Evolutionary conservation across 2,888 invertebrate genomes (phyloP).

Genomic region (Dynastes grantii): DNA sequence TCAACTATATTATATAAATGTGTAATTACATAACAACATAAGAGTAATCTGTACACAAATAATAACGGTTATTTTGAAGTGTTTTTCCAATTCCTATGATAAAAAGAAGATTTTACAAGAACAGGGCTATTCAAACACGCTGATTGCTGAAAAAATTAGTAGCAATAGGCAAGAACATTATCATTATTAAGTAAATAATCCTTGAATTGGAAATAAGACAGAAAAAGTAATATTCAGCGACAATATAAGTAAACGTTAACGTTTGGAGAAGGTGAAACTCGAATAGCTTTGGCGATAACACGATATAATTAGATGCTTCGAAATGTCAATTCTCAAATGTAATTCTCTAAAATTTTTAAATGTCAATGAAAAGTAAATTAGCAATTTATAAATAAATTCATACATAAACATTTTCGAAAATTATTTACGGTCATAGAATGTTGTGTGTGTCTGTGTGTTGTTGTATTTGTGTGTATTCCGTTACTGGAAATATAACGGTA

Average conservation of each 20-base stretch:
- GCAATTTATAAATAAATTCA: background rate
- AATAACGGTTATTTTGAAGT: too few species aligned
- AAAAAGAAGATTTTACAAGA: background rate
- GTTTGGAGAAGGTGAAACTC: too few species aligned
- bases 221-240: too few species aligned
- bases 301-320: conserved; percentile 20
- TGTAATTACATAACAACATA: too few species aligned
- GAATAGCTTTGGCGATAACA: too few species aligned
- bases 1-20: too few species aligned
- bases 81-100: too few species aligned
- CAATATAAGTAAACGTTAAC: too few species aligned
- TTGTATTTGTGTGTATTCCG: too few species aligned
- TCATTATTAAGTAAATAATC: background rate
- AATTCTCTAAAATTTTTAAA: conserved; percentile 13
- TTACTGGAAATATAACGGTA: background rate
- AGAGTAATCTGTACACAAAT: too few species aligned
- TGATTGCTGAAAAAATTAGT: conserved; percentile 9
- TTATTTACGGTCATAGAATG: too few species aligned
- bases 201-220: background rate
- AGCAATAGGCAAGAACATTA: background rate
- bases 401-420: background rate
- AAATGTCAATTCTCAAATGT: conserved; percentile 22
- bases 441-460: too few species aligned
- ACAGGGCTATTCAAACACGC: background rate
- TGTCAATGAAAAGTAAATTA: conserved; percentile 32